Percentiles rank a stretch among this genome's conserved stretches.
Evolutionary conservation across 2,113 vertebrate species (phyloP).

Genomic region (Mola mola): DNA sequence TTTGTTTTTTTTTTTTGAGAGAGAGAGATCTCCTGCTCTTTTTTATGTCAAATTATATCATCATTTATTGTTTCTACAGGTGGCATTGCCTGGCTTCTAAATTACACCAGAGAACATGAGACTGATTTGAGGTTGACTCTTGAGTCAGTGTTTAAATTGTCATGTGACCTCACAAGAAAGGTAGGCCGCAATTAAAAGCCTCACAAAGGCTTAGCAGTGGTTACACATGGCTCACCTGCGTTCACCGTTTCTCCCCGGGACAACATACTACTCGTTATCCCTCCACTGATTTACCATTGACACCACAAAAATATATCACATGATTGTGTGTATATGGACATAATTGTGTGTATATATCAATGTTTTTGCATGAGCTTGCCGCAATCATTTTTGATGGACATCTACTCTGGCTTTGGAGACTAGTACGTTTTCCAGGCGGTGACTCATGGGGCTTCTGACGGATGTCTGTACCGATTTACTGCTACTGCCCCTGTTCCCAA

Average conservation of each 20-base stretch:
- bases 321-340: slow-evolving; percentile 9
- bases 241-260: slow-evolving; percentile 24
- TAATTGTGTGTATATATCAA: slow-evolving; percentile 38
- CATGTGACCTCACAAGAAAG: slow-evolving; percentile 53
- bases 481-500: slow-evolving; percentile 68
- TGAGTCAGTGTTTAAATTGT: slow-evolving; percentile 39
- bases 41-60: no score
- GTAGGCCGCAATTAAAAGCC: slow-evolving; percentile 21
- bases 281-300: slow-evolving; percentile 32
- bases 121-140: slow-evolving; percentile 33
- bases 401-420: slow-evolving; percentile 73
- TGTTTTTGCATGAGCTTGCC: slow-evolving; percentile 67
- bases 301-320: slow-evolving; percentile 44
- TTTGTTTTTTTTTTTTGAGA: no score
- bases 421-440: slow-evolving; percentile 73
- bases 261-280: slow-evolving; percentile 33
- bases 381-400: slow-evolving; percentile 78
- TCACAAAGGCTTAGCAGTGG: slow-evolving; percentile 15
- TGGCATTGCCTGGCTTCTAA: slow-evolving; percentile 7
- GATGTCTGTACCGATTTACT: slow-evolving; percentile 78
- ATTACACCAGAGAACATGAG: slow-evolving; percentile 28
- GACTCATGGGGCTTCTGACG: slow-evolving; percentile 75
- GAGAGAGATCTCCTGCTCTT: no score
- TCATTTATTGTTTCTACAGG: slow-evolving; percentile 28
- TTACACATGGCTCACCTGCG: slow-evolving; percentile 22